These are phyloP conservation scores for Bombyx mandarina DNA, from an alignment of 1,140 invertebrate species.

Conservation along the genomic window DNA sequence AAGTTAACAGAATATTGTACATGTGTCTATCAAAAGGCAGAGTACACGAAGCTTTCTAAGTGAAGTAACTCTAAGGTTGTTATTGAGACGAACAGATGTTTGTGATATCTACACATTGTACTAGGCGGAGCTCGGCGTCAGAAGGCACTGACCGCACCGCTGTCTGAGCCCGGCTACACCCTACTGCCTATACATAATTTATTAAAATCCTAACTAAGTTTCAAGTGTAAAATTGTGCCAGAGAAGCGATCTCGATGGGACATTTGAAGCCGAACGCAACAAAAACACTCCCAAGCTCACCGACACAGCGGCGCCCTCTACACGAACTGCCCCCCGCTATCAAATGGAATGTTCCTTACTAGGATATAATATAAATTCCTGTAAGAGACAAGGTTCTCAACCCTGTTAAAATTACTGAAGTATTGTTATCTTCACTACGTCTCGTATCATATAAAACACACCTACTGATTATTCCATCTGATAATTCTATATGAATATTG, in stretches of 20 bases:
- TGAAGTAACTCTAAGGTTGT: constrained; percentile 35
- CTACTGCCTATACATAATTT: constrained; percentile 50
- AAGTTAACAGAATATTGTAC: background rate
- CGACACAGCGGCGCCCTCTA: constrained; percentile 6
- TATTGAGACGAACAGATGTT: constrained; percentile 36
- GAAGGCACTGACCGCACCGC: constrained; percentile 22
- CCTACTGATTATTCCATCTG: constrained; percentile 42
- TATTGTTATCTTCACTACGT: constrained; percentile 33
- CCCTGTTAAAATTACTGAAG: constrained; percentile 28
- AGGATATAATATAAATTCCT: constrained; percentile 28
- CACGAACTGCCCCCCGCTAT: constrained; percentile 10
- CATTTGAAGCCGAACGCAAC: constrained; percentile 36
- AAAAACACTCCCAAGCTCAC: constrained; percentile 15
- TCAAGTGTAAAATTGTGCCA: constrained; percentile 57
- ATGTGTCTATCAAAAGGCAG: constrained; percentile 28
- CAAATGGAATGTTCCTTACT: constrained; percentile 22
- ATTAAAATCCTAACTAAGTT: constrained; percentile 53
- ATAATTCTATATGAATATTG: constrained; percentile 30
- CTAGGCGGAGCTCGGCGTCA: constrained; percentile 22
- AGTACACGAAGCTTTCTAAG: constrained; percentile 34
- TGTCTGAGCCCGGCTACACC: constrained; percentile 27
- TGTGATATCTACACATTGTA: constrained; percentile 48
- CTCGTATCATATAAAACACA: constrained; percentile 54
- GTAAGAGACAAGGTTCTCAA: constrained; percentile 34
- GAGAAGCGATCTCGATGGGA: constrained; percentile 40